Evolutionary conservation across 2,113 vertebrate genomes (phyloP).

Genomic region (Microtus ochrogaster): DNA sequence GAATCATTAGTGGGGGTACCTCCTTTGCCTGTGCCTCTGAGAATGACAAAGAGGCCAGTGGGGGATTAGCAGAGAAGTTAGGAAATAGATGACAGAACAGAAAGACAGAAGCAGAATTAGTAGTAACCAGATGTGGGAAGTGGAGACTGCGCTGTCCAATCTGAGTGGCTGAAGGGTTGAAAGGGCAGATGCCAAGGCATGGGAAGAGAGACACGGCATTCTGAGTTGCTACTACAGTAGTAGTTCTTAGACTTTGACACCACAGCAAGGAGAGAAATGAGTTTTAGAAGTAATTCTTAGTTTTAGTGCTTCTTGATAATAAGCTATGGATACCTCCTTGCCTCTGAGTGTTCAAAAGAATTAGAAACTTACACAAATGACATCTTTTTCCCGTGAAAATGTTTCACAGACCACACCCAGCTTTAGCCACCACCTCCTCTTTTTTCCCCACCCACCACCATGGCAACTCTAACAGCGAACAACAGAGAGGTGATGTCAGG

Average conservation of each 20-base stretch:
- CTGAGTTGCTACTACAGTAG: neutral
- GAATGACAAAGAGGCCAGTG: neutral
- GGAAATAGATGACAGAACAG: slow-evolving; percentile 1
- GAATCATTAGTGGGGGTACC: neutral
- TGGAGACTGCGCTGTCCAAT: neutral
- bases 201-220: rapidly evolving
- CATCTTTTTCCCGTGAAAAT: neutral
- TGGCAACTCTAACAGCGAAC: neutral
- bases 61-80: slow-evolving; percentile 5
- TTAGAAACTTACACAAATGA: neutral
- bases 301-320: neutral
- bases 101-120: neutral
- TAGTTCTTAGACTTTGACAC: neutral
- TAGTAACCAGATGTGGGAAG: neutral
- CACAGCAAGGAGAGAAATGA: neutral
- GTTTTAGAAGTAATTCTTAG: neutral
- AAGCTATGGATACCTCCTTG: neutral
- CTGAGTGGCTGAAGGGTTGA: neutral
- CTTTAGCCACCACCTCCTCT: neutral
- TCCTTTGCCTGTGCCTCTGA: neutral
- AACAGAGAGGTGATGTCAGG: neutral
- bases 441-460: neutral
- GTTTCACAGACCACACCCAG: neutral
- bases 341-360: neutral
- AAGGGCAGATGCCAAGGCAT: neutral